phyloP scores from a whole-genome alignment of 2,113 vertebrate genomes.

The Carettochelys insculpta region DNA sequence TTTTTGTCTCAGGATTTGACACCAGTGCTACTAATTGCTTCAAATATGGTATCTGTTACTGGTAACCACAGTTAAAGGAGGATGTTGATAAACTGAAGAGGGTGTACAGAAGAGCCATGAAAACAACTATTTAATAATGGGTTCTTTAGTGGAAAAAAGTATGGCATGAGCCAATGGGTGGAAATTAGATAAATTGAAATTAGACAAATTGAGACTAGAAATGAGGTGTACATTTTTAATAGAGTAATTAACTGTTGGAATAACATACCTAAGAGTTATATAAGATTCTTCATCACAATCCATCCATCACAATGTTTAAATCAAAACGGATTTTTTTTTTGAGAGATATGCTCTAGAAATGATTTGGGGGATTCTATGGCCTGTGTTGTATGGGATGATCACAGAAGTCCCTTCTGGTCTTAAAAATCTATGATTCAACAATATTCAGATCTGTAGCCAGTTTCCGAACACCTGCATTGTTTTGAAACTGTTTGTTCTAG shows the following conservation, averaged over 20 bases:
- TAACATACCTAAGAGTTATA: neutral
- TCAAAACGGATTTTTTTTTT: neutral
- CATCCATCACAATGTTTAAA: neutral
- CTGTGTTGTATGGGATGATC: neutral
- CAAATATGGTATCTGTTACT: neutral
- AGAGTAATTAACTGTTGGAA: neutral
- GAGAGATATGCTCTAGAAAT: neutral
- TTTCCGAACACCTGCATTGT: neutral
- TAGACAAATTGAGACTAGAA: neutral
- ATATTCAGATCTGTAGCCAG: neutral
- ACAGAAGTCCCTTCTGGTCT: neutral
- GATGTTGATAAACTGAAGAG: neutral
- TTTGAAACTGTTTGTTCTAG: neutral
- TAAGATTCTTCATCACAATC: neutral
- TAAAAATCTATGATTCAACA: neutral
- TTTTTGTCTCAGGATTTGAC: neutral
- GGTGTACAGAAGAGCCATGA: neutral
- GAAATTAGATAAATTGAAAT: neutral
- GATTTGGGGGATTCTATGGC: neutral
- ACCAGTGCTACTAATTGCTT: neutral
- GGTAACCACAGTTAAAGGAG: neutral
- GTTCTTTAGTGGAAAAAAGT: neutral
- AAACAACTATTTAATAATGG: neutral
- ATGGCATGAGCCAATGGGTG: neutral
- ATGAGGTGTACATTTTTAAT: neutral